phyloP scores from a whole-genome alignment of 2,113 vertebrate species.

The Leucopsar rothschildi region DNA sequence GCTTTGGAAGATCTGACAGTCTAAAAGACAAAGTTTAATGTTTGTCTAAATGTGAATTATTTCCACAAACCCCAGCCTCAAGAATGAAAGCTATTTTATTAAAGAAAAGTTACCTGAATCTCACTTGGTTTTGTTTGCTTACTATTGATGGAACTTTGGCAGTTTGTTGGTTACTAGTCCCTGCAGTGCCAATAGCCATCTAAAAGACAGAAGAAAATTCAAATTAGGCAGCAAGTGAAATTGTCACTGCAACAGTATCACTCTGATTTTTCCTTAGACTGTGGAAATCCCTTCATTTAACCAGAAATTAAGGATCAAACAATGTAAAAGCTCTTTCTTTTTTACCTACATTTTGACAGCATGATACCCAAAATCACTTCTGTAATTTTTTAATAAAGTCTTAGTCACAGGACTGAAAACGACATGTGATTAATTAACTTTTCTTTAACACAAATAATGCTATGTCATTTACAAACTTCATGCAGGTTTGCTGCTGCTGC shows the following conservation, averaged over 20 bases:
- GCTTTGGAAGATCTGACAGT: conserved; percentile 44
- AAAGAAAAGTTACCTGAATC: conserved; percentile 74
- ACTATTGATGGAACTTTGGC: not conserved
- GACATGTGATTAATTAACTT: not conserved
- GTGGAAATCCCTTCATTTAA: not conserved
- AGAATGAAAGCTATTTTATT: not conserved
- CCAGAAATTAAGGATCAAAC: not conserved
- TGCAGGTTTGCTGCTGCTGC: not conserved
- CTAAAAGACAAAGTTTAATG: conserved; percentile 60
- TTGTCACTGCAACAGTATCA: not conserved
- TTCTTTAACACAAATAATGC: not conserved
- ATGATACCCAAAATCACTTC: not conserved
- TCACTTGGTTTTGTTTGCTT: conserved; percentile 48
- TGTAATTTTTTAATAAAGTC: not conserved
- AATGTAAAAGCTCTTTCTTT: not conserved
- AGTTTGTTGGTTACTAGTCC: conserved; percentile 4
- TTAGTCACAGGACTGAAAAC: not conserved
- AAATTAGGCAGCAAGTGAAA: not conserved
- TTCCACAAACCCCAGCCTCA: not conserved
- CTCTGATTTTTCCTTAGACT: not conserved
- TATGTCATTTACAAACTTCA: not conserved
- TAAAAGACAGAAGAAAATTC: conserved; percentile 53
- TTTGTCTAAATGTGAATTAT: not conserved
- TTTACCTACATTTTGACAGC: not conserved
- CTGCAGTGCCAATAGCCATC: conserved; percentile 37